phyloP scores from a whole-genome alignment of 2,797 vertebrate genomes.

The Poecilia wingei region DNA sequence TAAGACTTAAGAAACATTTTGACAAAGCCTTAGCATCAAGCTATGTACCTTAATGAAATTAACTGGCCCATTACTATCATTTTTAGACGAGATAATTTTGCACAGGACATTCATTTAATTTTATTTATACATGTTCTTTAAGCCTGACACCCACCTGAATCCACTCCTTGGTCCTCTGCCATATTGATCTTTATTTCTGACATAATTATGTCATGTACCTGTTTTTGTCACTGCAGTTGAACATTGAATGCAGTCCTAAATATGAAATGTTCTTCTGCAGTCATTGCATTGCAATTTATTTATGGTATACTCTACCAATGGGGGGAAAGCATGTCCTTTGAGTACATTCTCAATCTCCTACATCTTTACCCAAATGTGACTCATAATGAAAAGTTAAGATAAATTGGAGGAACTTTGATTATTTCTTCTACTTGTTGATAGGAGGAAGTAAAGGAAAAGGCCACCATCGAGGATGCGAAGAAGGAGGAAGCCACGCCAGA shows the following conservation, averaged over 20 bases:
- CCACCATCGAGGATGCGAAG: conserved; percentile 89
- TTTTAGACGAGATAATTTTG: not conserved
- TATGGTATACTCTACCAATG: not conserved
- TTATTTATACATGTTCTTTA: not conserved
- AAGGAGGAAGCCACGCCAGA: conserved; percentile 81
- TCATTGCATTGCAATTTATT: not conserved
- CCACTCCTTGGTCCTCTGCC: not conserved
- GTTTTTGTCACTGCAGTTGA: not conserved
- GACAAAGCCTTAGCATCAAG: not conserved
- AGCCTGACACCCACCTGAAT: not conserved
- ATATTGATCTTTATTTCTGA: not conserved
- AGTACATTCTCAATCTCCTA: not conserved
- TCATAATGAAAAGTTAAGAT: not conserved
- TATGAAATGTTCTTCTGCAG: not conserved
- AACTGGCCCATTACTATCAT: not conserved
- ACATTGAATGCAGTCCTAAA: not conserved
- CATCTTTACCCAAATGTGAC: not conserved
- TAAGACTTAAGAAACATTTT: not conserved
- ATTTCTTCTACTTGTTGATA: conserved; percentile 53
- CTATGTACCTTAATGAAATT: not conserved
- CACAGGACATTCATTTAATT: not conserved
- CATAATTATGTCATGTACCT: not conserved
- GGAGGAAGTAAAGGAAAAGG: conserved; percentile 92
- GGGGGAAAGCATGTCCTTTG: not conserved
- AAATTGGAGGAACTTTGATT: not conserved